These are phyloP conservation scores for Hirtodrosophila histrioides DNA, from an alignment of 2,888 invertebrate species.

Conservation along the genomic window DNA sequence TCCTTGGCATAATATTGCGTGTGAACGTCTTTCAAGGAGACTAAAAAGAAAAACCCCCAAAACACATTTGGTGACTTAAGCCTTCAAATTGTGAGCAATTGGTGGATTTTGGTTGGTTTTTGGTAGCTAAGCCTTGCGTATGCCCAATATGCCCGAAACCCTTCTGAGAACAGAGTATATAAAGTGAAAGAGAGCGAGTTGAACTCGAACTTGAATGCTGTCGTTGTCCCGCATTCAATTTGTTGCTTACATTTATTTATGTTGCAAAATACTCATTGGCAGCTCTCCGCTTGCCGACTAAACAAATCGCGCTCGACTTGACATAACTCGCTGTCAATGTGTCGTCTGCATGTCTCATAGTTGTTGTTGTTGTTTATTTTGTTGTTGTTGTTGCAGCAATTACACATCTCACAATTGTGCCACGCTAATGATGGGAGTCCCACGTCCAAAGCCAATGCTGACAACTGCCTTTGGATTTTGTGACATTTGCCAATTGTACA, in stretches of 20 bases:
- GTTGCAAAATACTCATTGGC: constrained; percentile 74
- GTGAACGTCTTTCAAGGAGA: too few species aligned
- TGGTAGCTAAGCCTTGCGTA: too few species aligned
- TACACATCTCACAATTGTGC: constrained; percentile 79
- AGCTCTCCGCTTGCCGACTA: constrained; percentile 57
- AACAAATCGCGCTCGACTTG: constrained; percentile 78
- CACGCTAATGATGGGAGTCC: constrained; percentile 81
- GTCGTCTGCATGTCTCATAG: constrained; percentile 75
- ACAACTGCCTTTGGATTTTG: constrained; percentile 79
- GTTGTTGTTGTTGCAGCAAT: constrained; percentile 72
- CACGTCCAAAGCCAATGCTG: constrained; percentile 57
- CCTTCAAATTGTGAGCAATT: too few species aligned
- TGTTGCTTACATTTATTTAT: constrained; percentile 71
- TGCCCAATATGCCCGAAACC: too few species aligned
- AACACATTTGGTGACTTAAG: too few species aligned
- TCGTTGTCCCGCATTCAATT: constrained; percentile 69
- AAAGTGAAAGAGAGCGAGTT: constrained; percentile 3
- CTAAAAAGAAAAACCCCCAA: too few species aligned
- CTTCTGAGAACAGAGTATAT: constrained; percentile 3
- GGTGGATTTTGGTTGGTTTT: too few species aligned
- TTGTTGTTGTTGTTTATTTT: constrained; percentile 52
- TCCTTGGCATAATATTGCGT: too few species aligned
- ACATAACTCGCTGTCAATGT: constrained; percentile 80
- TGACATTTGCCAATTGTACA: constrained; percentile 78
- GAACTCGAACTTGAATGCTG: constrained; percentile 4